Conservation (phyloP, 2,888 invertebrate species). For the Pharmacophagus antenor region DNA sequence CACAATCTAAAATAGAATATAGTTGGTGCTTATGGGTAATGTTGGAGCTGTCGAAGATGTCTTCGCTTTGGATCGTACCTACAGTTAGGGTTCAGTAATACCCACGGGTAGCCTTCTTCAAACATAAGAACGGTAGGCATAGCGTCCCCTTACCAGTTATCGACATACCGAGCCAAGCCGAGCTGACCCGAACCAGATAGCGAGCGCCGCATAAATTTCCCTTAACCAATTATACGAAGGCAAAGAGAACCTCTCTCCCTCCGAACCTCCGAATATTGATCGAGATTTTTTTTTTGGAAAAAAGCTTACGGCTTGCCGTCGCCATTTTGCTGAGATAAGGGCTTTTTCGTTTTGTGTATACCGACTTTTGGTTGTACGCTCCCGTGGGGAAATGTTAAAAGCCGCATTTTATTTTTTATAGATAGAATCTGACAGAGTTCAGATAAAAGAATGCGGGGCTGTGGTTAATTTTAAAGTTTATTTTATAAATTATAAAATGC, state of each 20-base stretch:
- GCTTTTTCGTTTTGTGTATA: conserved; percentile 59
- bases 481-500: background rate
- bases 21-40: background rate
- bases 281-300: conserved; percentile 60
- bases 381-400: conserved; percentile 44
- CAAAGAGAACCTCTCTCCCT: conserved; percentile 47
- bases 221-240: conserved; percentile 65
- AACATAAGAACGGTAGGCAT: conserved; percentile 40
- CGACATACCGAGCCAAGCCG: conserved; percentile 46
- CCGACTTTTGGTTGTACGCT: conserved; percentile 50
- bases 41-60: background rate
- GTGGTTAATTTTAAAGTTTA: conserved; percentile 11
- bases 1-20: background rate
- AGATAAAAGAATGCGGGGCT: conserved; percentile 43
- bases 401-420: conserved; percentile 38
- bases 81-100: conserved; percentile 5
- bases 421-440: conserved; percentile 38
- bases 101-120: conserved; percentile 24
- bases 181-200: conserved; percentile 48
- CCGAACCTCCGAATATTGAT: conserved; percentile 70
- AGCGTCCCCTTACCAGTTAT: conserved; percentile 41
- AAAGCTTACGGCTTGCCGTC: conserved; percentile 53
- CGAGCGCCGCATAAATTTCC: conserved; percentile 60
- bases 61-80: conserved; percentile 12
- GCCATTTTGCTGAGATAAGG: conserved; percentile 66